Conservation (phyloP, 2,113 vertebrate genomes). For the Bujurquina vittata region DNA sequence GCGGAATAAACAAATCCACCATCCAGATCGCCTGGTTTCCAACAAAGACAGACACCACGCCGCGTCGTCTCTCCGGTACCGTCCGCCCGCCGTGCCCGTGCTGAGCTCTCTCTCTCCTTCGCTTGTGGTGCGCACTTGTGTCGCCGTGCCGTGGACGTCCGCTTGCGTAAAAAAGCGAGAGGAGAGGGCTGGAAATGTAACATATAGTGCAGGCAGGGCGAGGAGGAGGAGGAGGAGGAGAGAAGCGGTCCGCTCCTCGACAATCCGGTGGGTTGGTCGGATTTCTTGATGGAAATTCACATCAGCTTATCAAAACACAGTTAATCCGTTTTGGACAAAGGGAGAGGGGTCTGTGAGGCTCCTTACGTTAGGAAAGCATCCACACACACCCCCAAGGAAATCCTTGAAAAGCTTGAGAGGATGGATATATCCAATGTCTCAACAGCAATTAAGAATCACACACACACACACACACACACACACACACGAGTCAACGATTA, state of each 20-base stretch:
- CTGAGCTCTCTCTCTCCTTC: slow-evolving; percentile 11
- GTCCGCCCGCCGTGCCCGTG: slow-evolving; percentile 4
- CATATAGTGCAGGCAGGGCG: slow-evolving; percentile 50
- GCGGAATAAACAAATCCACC: slow-evolving; percentile 47
- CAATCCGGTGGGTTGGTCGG: slow-evolving; percentile 68
- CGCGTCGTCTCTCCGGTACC: slow-evolving; percentile 47
- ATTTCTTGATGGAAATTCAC: slow-evolving; percentile 69
- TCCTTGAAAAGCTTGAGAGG: slow-evolving; percentile 18
- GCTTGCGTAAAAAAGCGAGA: slow-evolving; percentile 52
- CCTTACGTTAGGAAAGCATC: slow-evolving; percentile 21
- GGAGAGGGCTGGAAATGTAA: slow-evolving; percentile 59
- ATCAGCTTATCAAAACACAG: slow-evolving; percentile 71
- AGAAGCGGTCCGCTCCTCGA: slow-evolving; percentile 42
- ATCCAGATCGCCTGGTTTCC: slow-evolving; percentile 39
- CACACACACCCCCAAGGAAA: slow-evolving; percentile 15
- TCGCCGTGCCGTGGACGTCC: slow-evolving; percentile 65
- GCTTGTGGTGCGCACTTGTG: slow-evolving; percentile 59
- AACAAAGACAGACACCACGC: slow-evolving; percentile 45
- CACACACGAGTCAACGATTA: background rate
- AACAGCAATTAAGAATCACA: background rate
- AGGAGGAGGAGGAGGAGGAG: slow-evolving; percentile 14
- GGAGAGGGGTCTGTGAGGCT: slow-evolving; percentile 41
- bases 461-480: fast-evolving
- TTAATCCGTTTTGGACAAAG: slow-evolving; percentile 50
- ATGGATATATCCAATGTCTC: slow-evolving; percentile 15